Evolutionary conservation across 1,140 invertebrate species (phyloP).

Genomic region (Eupeodes corollae): DNA sequence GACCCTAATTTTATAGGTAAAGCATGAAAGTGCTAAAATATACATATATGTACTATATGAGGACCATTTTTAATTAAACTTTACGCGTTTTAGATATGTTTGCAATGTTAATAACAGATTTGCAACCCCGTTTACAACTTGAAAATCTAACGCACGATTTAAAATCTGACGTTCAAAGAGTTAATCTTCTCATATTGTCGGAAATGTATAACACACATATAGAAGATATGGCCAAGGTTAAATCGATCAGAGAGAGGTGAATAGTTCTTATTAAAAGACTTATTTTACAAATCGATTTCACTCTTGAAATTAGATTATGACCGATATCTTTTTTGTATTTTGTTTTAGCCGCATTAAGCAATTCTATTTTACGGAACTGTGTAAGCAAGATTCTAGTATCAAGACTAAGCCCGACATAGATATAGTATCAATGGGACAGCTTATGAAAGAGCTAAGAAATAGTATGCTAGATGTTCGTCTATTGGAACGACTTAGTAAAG

Average conservation of each 20-base stretch:
- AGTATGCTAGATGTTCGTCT: slow-evolving; percentile 24
- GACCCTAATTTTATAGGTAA: slow-evolving; percentile 25
- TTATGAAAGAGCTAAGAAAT: slow-evolving; percentile 30
- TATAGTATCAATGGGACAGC: slow-evolving; percentile 25
- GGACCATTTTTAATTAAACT: too few species aligned
- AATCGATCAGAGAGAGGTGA: slow-evolving; percentile 21
- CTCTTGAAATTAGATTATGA: not conserved
- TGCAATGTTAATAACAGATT: slow-evolving; percentile 21
- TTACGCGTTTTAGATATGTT: slow-evolving; percentile 16
- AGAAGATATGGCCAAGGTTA: slow-evolving; percentile 17
- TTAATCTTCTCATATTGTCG: slow-evolving; percentile 26
- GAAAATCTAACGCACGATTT: slow-evolving; percentile 22
- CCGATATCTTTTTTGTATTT: not conserved
- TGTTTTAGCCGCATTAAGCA: slow-evolving; percentile 25
- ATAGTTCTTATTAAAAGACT: too few species aligned
- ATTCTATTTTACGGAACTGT: slow-evolving; percentile 31
- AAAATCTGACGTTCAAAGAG: slow-evolving; percentile 27
- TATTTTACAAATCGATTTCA: not conserved
- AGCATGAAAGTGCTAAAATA: not conserved
- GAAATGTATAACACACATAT: slow-evolving; percentile 29
- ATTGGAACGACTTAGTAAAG: slow-evolving; percentile 25
- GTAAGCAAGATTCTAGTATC: slow-evolving; percentile 27
- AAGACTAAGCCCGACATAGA: slow-evolving; percentile 26
- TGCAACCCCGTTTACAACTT: slow-evolving; percentile 13
- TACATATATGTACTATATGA: not conserved